These are phyloP conservation scores for Discoglossus pictus DNA, from an alignment of 2,797 vertebrate genomes.

Conservation along the genomic window DNA sequence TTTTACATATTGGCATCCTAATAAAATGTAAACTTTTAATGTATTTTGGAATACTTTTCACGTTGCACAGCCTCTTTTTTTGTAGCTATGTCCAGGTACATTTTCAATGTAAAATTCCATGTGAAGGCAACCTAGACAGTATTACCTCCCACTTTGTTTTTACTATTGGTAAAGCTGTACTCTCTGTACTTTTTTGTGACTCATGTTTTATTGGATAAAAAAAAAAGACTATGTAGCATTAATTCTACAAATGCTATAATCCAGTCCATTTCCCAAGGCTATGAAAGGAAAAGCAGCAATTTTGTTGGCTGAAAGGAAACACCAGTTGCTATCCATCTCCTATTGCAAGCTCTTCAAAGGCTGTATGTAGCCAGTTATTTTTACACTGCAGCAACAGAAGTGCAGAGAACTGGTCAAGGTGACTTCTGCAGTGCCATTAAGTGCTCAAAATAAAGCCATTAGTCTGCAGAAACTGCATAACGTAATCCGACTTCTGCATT, in stretches of 20 bases:
- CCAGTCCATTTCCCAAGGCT: conserved; percentile 24
- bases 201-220: conserved; percentile 22
- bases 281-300: conserved; percentile 58
- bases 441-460: not conserved
- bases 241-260: conserved; percentile 22
- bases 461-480: conserved; percentile 46
- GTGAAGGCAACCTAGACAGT: too few species aligned
- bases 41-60: too few species aligned
- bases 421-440: conserved; percentile 10
- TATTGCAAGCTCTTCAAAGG: conserved; percentile 9
- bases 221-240: not conserved
- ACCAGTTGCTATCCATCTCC: conserved; percentile 2
- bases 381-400: not conserved
- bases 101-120: too few species aligned
- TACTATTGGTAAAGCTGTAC: not conserved
- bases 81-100: too few species aligned
- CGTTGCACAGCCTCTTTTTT: too few species aligned
- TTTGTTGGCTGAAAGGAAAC: conserved; percentile 43
- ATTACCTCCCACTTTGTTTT: not conserved
- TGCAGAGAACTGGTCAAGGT: conserved; percentile 46
- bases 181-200: not conserved
- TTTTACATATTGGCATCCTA: too few species aligned
- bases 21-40: too few species aligned
- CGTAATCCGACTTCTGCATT: not conserved
- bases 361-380: conserved; percentile 10